Evolutionary conservation across 2,113 vertebrate genomes (phyloP).

Genomic region (Paradoxurus hermaphroditus): DNA sequence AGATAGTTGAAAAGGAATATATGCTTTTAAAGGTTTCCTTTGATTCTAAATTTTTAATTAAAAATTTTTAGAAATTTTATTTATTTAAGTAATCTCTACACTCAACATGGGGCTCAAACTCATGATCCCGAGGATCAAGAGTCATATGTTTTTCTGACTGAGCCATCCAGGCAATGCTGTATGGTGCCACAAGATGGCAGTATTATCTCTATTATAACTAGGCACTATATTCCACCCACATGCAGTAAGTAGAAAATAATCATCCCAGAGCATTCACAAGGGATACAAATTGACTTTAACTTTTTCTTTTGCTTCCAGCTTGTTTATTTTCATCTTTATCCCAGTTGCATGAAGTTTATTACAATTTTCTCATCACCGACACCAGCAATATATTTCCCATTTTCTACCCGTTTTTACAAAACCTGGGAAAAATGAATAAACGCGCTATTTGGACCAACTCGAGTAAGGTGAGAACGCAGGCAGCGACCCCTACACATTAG

Average conservation of each 20-base stretch:
- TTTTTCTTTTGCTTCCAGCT: background rate
- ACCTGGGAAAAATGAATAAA: background rate
- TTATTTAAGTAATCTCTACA: too few species aligned
- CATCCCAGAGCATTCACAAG: background rate
- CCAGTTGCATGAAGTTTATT: background rate
- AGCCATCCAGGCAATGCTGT: background rate
- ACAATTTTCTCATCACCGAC: background rate
- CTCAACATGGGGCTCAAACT: too few species aligned
- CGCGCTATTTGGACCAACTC: background rate
- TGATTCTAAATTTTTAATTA: background rate
- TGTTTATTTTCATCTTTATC: background rate
- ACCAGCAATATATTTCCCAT: background rate
- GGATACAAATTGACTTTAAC: background rate
- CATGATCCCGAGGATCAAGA: too few species aligned
- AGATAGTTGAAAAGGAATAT: background rate
- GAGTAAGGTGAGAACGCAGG: background rate
- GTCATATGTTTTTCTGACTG: too few species aligned
- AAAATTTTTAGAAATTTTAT: too few species aligned
- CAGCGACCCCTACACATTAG: background rate
- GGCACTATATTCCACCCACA: background rate
- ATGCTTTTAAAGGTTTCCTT: background rate
- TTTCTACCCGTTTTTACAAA: background rate
- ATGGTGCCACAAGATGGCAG: background rate
- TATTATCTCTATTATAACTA: background rate
- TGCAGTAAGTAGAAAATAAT: background rate